phyloP scores from a whole-genome alignment of 37 sponge, comb jelly and placozoan genomes.

The Sycon ciliatum region DNA sequence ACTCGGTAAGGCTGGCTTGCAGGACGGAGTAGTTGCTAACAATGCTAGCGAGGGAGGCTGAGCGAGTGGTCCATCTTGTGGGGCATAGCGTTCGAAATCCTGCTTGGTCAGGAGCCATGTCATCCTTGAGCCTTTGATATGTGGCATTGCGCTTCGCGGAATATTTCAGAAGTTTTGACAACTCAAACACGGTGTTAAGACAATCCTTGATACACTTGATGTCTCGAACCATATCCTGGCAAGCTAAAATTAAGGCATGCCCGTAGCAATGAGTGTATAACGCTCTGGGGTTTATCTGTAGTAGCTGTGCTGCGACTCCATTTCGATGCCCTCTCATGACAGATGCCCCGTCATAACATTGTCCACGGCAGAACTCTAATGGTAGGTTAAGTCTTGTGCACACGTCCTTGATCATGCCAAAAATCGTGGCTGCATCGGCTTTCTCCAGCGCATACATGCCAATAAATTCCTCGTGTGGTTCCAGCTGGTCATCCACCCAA shows the following conservation, averaged over 20 bases:
- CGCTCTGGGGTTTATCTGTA: slow-evolving; percentile 18
- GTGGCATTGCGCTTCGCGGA: slow-evolving; percentile 32
- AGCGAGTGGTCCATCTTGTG: not conserved
- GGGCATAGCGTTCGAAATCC: slow-evolving; percentile 15
- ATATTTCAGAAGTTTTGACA: slow-evolving; percentile 30
- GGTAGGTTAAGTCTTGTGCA: slow-evolving; percentile 24
- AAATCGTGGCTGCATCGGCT: slow-evolving; percentile 41
- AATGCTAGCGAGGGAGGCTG: not conserved
- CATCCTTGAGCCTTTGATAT: slow-evolving; percentile 28
- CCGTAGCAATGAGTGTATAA: slow-evolving; percentile 34
- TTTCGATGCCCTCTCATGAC: slow-evolving; percentile 20
- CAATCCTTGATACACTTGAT: slow-evolving; percentile 26
- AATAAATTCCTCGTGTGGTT: slow-evolving; percentile 56
- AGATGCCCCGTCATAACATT: slow-evolving; percentile 60
- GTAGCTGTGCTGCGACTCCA: slow-evolving; percentile 28
- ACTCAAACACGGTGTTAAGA: slow-evolving; percentile 29
- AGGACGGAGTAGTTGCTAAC: slow-evolving; percentile 11
- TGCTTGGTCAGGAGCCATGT: slow-evolving; percentile 22
- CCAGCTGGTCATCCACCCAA: slow-evolving; percentile 38
- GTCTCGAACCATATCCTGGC: slow-evolving; percentile 23
- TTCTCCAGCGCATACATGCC: slow-evolving; percentile 48
- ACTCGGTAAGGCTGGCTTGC: not conserved
- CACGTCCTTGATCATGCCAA: slow-evolving; percentile 25
- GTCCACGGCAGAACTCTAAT: slow-evolving; percentile 30
- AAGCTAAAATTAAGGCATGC: slow-evolving; percentile 37